Conservation (phyloP, 30 jellyfish, hydroid and myxozoan genomes). For the Turritopsis rubra region DNA sequence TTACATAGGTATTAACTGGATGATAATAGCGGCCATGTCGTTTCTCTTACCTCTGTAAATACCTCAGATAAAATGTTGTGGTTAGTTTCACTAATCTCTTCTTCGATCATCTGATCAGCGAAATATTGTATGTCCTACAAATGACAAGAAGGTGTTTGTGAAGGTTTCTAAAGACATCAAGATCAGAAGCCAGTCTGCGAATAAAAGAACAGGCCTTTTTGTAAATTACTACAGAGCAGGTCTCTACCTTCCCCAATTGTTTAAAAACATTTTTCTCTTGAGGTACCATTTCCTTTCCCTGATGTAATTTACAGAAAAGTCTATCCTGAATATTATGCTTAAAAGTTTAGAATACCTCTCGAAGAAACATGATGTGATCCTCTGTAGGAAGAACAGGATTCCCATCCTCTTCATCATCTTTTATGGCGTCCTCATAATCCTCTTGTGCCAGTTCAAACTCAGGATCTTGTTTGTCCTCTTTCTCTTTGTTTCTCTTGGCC, state of each 20-base stretch:
- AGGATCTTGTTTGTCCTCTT: background rate
- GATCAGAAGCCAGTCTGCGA: no score
- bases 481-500: background rate
- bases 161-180: background rate
- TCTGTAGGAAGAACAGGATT: background rate
- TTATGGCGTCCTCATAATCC: conserved; percentile 9
- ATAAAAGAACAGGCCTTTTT: no score
- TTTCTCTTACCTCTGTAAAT: conserved; percentile 5
- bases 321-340: background rate
- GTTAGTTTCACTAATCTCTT: background rate
- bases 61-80: conserved; percentile 3
- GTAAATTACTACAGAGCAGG: no score
- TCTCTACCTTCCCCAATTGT: background rate
- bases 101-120: background rate
- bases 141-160: background rate
- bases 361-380: conserved; percentile 14
- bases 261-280: background rate
- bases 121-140: conserved; percentile 12
- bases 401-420: conserved; percentile 12
- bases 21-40: no score
- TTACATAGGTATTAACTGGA: no score
- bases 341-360: conserved; percentile 12
- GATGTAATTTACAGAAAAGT: background rate
- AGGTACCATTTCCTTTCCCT: background rate
- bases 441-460: background rate